Conservation (phyloP, 1,140 invertebrate species). For the Ladona fulva region DNA sequence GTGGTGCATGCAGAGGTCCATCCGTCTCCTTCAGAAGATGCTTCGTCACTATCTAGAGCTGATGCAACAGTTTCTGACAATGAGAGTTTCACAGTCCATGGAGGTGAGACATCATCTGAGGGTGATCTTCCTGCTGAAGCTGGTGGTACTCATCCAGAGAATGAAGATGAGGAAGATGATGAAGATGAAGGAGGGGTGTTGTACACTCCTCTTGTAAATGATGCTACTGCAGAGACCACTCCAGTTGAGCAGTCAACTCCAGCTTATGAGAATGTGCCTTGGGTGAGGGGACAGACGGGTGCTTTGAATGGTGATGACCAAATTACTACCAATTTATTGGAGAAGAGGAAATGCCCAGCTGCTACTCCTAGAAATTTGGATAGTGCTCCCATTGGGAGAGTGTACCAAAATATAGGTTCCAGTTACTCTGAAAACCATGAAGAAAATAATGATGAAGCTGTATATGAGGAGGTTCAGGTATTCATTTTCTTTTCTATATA, state of each 20-base stretch:
- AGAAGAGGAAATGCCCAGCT: neutral
- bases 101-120: constrained; percentile 21
- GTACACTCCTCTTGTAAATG: constrained; percentile 20
- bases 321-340: neutral
- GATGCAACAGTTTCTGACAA: constrained; percentile 33
- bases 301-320: neutral
- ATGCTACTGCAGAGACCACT: constrained; percentile 15
- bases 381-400: neutral
- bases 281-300: neutral
- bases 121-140: neutral
- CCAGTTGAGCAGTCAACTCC: neutral
- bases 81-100: constrained; percentile 31
- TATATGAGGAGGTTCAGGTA: constrained; percentile 29
- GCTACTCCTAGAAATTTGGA: neutral
- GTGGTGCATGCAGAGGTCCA: constrained; percentile 23
- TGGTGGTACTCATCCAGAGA: neutral
- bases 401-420: neutral
- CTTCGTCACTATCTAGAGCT: constrained; percentile 19
- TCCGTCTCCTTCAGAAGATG: constrained; percentile 9
- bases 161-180: neutral
- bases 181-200: neutral
- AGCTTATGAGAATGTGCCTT: constrained; percentile 25
- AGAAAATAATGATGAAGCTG: constrained; percentile 23
- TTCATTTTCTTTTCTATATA: no score
- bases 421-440: neutral